Base-by-base conservation (phyloP, 2,113 vertebrate species). In the Indicator indicator region DNA sequence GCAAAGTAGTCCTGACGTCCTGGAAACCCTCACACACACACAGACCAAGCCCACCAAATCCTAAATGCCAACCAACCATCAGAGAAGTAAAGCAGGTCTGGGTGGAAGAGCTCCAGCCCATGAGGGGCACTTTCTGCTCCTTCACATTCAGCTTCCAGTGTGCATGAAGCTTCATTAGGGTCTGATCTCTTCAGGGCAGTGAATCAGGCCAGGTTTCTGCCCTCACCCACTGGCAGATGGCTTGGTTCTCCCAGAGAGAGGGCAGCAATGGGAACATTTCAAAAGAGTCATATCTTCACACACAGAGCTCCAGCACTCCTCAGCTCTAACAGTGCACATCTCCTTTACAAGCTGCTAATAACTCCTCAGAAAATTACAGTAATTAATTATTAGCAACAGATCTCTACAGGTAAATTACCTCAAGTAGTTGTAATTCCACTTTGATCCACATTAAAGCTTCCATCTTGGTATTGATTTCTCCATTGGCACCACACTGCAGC, bases 141-240 rank as follows among this genome's bases (percentile, higher is more conserved):
- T 71, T 50, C 75, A 74, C n/a, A 44, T 33, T 42, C 42, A 76
- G 60, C 58, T 85, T 86, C 56, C 38, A 58, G 79, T 16, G 67
- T 8, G 32, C 20, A 21, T 38, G 23, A 79, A 87, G 71, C 88
- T 71, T 83, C 62, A 82, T 78, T 82, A 86, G 36, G 44, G 7
- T 40, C 56, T 64, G 48, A 73, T 82, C 68, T 82, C 71, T 55
- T 70, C 27, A 56, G 26, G 26, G 84, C 91, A 85, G 13, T 58
- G 44, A 85, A 82, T 70, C 80, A 91, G 32, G 60, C 73, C 84
- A 87, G 42, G 50, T 76, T 94, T 89, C 46, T 89, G 27, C 87
- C 63, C 50, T 38, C 83, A 78, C 62, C 78, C 72, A 3, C 42
- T 59, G 65, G 72, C 92, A 95, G 88, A 85, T 84, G 60, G 60